Evolutionary conservation across 2,888 invertebrate species (phyloP).

Genomic region (Pristionchus arcanus): DNA sequence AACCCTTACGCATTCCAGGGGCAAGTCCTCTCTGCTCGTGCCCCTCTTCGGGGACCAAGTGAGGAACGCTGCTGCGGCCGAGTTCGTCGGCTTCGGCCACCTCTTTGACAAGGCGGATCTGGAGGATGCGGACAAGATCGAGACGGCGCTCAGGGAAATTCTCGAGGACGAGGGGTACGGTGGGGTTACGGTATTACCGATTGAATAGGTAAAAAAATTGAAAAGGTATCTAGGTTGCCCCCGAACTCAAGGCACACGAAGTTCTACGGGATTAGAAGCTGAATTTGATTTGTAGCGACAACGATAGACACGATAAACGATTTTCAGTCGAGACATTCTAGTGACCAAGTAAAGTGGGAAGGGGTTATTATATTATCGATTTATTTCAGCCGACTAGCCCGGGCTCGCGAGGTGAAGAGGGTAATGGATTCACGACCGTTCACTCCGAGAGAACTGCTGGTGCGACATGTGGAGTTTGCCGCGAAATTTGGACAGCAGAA

Average conservation of each 20-base stretch:
- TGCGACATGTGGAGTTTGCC: slow-evolving; percentile 43
- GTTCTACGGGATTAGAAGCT: too few relatives aligned
- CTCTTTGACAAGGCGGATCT: neutral
- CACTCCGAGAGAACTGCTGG: slow-evolving; percentile 29
- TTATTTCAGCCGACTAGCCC: neutral
- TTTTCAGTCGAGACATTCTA: too few relatives aligned
- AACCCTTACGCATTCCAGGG: too few relatives aligned
- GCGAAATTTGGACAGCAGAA: slow-evolving; percentile 21
- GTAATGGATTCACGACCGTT: slow-evolving; percentile 43
- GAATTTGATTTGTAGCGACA: too few relatives aligned
- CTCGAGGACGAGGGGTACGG: slow-evolving; percentile 1
- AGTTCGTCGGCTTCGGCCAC: slow-evolving; percentile 12
- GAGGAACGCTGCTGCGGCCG: slow-evolving; percentile 24
- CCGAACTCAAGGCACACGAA: too few relatives aligned
- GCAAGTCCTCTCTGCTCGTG: slow-evolving; percentile 11
- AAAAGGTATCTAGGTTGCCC: too few relatives aligned
- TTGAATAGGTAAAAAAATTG: too few relatives aligned
- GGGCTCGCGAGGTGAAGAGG: slow-evolving; percentile 7
- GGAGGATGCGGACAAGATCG: neutral
- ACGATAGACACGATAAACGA: too few relatives aligned
- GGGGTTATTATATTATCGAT: too few relatives aligned
- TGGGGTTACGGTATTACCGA: neutral
- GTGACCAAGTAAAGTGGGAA: too few relatives aligned
- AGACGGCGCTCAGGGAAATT: neutral
- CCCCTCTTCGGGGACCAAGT: slow-evolving; percentile 46